These are phyloP conservation scores for Pristionchus mayeri DNA, from an alignment of 2,888 invertebrate species.

Conservation along the genomic window DNA sequence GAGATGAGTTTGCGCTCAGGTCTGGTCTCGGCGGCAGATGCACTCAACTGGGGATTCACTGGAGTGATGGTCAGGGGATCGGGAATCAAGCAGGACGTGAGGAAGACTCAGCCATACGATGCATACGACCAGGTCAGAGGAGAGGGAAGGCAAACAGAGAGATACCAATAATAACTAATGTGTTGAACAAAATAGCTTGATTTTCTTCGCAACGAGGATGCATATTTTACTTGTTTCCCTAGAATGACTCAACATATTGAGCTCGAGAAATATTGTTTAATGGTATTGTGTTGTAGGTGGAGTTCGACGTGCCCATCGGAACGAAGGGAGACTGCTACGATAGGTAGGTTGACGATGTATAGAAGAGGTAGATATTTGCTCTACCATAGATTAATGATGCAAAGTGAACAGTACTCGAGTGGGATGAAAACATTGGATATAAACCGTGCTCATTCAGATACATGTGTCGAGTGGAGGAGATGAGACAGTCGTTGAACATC, in stretches of 20 bases:
- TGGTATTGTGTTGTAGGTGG: slow-evolving; percentile 76
- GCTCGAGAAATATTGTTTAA: background rate
- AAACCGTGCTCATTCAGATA: slow-evolving; percentile 81
- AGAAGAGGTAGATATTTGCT: background rate
- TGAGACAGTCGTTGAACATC: slow-evolving; percentile 94
- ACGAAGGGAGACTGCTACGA: slow-evolving; percentile 97
- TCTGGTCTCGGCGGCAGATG: slow-evolving; percentile 90
- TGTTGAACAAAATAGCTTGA: no score
- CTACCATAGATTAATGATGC: background rate
- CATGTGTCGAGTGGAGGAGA: slow-evolving; percentile 82
- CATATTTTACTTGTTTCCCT: no score
- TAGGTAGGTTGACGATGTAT: slow-evolving; percentile 79
- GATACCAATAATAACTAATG: no score
- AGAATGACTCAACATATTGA: background rate
- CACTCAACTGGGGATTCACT: slow-evolving; percentile 93
- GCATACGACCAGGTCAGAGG: slow-evolving; percentile 84
- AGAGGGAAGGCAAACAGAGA: no score
- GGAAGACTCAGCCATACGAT: slow-evolving; percentile 96
- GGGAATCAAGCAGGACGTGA: slow-evolving; percentile 98
- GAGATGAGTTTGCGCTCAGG: slow-evolving; percentile 79
- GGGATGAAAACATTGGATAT: no score
- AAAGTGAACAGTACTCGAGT: no score
- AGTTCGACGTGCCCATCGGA: slow-evolving; percentile 97
- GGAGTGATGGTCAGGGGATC: slow-evolving; percentile 98
- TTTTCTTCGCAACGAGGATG: background rate